A percentile compares a stretch with the other conserved stretches of the same genome.
Evolutionary conservation across 1,140 invertebrate genomes (phyloP).

Genomic region (Drosophila fuyamai): DNA sequence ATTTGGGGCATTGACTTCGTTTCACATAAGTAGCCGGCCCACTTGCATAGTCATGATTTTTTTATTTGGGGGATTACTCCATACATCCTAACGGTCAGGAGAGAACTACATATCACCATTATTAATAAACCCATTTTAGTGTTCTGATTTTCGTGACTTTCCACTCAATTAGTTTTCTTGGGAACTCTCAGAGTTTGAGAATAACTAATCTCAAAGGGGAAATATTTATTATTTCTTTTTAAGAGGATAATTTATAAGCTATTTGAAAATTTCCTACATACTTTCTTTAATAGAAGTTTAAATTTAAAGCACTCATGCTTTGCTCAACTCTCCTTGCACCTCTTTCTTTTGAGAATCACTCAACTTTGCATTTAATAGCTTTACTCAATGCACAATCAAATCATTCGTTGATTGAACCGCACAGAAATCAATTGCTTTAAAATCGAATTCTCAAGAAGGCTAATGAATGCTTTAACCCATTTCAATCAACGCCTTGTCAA

Average conservation of each 20-base stretch:
- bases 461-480: conserved; percentile 70
- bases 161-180: neutral
- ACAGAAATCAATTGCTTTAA: conserved; percentile 50
- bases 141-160: conserved; percentile 1
- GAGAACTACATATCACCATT: conserved; percentile 16
- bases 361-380: conserved; percentile 14
- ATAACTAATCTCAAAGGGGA: no score
- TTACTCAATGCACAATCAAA: conserved; percentile 22
- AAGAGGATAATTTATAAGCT: no score
- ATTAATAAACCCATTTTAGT: conserved; percentile 23
- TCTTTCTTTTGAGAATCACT: neutral
- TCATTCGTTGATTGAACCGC: conserved; percentile 57
- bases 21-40: conserved; percentile 20
- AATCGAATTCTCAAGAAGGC: conserved; percentile 37
- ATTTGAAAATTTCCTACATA: no score
- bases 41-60: conserved; percentile 23
- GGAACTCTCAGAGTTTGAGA: no score
- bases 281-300: no score
- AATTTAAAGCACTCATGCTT: no score
- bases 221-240: no score
- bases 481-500: conserved; percentile 73
- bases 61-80: conserved; percentile 9
- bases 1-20: conserved; percentile 23
- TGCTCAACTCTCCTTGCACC: neutral
- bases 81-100: conserved; percentile 20